Evolutionary conservation across 1,140 invertebrate species (phyloP), one percentile per base, ranked within the genome.

Genomic region (Oncopodura yosiiana): DNA sequence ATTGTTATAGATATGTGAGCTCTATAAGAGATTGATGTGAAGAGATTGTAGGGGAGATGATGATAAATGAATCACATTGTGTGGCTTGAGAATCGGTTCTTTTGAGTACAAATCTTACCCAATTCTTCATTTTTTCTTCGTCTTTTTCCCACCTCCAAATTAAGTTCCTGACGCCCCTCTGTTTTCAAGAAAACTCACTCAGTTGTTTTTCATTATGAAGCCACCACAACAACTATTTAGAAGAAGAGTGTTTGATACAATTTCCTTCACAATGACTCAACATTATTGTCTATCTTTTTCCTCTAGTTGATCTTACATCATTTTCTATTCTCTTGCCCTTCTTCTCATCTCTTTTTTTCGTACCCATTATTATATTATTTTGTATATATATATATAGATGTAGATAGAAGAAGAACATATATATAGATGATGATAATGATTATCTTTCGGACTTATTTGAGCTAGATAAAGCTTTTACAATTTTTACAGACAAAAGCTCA

Each of bases 61-160:
- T 53, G 58, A 61, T 56, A 61, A 61, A 61, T 61, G 53, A 51
- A 56, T 53, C 44, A 32, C 53, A 49, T 61, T 61, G 58, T 61
- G 58, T 56, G 58, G 58, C 39, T 42, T 49, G 45, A 42, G 53
- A 16, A 44, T 61, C 58, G 54, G 53, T 56, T 53, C 54, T 61
- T 61, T 56, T 56, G 58, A 61, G 53, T n/a, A 39, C 26, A 48
- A 54, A 55, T 61, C 53, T 56, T 55, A 36, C 49, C 58, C 53
- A 61, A 53, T 61, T 50, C 45, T 42, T 61, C 54, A 53, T 61
- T 55, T 56, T 60, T 60, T 53, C 38, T n/a, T n/a, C n/a, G n/a
- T n/a, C n/a, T 53, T 36, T 53, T 44, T 49, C 51, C 58, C 58
- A 61, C 49, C 50, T 49, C 43, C 49, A 60, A 61, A 61, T 61